These are phyloP conservation scores for Drosophila infuscata DNA, from an alignment of 2,888 invertebrate genomes.

Conservation along the genomic window DNA sequence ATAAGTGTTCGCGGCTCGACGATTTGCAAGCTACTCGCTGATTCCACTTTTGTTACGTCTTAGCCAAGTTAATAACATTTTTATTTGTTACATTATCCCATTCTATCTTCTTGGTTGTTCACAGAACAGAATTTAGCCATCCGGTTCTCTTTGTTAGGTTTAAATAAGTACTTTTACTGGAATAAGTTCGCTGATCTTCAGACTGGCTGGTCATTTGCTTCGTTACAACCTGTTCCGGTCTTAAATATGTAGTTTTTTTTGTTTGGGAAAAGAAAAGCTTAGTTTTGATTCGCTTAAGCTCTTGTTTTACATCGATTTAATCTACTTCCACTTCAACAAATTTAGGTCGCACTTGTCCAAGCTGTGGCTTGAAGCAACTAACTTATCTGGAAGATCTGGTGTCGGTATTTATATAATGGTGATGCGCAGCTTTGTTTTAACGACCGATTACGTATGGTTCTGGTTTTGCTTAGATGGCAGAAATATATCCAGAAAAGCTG, in stretches of 20 bases:
- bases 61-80: constrained; percentile 6
- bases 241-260: background rate
- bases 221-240: background rate
- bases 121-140: background rate
- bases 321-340: background rate
- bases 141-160: constrained; percentile 1
- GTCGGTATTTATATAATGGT: constrained; percentile 13
- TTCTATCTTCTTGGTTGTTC: constrained; percentile 7
- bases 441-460: constrained; percentile 6
- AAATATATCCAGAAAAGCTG: constrained; percentile 1
- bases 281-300: background rate
- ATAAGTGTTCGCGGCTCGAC: constrained; percentile 1
- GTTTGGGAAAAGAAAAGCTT: background rate
- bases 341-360: background rate
- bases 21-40: constrained; percentile 4
- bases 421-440: background rate
- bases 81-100: constrained; percentile 13
- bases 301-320: background rate
- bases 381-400: background rate
- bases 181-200: background rate
- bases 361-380: background rate
- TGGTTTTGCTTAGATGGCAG: background rate
- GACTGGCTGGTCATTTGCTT: background rate
- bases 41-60: constrained; percentile 1
- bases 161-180: constrained; percentile 4